These are phyloP conservation scores for Amiota communis DNA, from an alignment of 2,888 invertebrate genomes.

Conservation along the genomic window DNA sequence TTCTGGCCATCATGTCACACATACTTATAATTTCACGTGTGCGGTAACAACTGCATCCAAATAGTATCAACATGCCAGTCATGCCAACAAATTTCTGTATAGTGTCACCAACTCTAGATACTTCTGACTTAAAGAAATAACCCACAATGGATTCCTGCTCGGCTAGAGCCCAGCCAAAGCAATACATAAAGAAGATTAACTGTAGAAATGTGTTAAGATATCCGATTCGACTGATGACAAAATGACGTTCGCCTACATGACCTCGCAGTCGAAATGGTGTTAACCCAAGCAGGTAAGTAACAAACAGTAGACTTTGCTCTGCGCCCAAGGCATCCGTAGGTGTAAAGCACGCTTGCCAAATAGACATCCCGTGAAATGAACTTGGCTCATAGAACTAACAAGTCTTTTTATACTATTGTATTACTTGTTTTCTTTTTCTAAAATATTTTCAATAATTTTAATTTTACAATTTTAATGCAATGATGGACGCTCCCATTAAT, in stretches of 20 bases:
- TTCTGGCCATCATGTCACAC: slow-evolving; percentile 55
- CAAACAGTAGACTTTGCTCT: slow-evolving; percentile 61
- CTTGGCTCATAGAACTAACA: background rate
- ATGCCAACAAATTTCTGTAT: slow-evolving; percentile 69
- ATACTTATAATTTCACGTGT: slow-evolving; percentile 59
- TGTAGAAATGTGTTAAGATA: slow-evolving; percentile 64
- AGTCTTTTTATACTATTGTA: background rate
- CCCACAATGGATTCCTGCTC: slow-evolving; percentile 70
- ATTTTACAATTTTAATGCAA: background rate
- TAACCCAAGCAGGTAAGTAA: slow-evolving; percentile 67
- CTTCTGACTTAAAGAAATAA: slow-evolving; percentile 71
- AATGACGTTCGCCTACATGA: slow-evolving; percentile 46
- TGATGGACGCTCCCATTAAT: slow-evolving; percentile 12
- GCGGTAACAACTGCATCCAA: slow-evolving; percentile 61
- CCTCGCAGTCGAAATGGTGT: slow-evolving; percentile 67
- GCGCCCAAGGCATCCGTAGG: slow-evolving; percentile 70
- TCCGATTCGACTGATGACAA: slow-evolving; percentile 60
- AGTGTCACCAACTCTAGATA: slow-evolving; percentile 69
- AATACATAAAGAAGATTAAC: slow-evolving; percentile 66
- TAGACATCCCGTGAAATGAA: slow-evolving; percentile 18
- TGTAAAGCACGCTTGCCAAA: slow-evolving; percentile 55
- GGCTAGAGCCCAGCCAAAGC: slow-evolving; percentile 64
- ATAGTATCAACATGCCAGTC: slow-evolving; percentile 65
- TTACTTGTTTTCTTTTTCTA: background rate
- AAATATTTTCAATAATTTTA: background rate